Evolutionary conservation across 2,113 vertebrate species (phyloP).

Genomic region (Anas platyrhynchos): DNA sequence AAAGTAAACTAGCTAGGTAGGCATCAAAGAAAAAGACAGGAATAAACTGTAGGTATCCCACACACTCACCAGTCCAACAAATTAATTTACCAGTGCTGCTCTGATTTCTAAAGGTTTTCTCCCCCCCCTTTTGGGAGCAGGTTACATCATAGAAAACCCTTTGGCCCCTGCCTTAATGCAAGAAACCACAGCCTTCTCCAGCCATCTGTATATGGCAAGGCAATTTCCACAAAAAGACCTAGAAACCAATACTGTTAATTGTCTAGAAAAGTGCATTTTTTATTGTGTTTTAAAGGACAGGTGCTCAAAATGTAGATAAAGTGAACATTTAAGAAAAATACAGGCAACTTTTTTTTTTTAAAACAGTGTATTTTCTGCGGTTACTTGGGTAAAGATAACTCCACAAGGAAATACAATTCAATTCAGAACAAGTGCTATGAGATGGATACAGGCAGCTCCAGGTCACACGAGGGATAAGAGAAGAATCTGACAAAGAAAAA

Average conservation of each 20-base stretch:
- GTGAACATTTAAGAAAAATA: background rate
- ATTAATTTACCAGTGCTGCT: background rate
- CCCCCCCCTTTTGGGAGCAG: background rate
- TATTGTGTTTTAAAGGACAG: background rate
- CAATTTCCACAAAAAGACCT: background rate
- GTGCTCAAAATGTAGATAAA: background rate
- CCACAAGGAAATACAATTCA: background rate
- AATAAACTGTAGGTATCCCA: background rate
- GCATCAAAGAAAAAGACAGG: background rate
- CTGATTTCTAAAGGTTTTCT: background rate
- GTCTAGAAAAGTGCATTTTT: background rate
- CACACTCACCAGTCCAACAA: background rate
- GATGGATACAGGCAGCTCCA: background rate
- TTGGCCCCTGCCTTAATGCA: background rate
- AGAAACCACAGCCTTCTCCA: background rate
- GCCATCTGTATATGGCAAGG: background rate
- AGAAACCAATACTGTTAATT: background rate
- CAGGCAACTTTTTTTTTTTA: background rate
- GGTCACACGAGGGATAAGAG: background rate
- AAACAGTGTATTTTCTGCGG: background rate
- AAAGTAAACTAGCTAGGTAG: background rate
- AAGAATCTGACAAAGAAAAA: background rate
- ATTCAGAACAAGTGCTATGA: background rate
- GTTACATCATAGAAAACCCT: background rate
- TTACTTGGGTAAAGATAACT: background rate